These are phyloP conservation scores for Eupithecia dodoneata DNA, from an alignment of 2,888 invertebrate genomes.

Conservation along the genomic window DNA sequence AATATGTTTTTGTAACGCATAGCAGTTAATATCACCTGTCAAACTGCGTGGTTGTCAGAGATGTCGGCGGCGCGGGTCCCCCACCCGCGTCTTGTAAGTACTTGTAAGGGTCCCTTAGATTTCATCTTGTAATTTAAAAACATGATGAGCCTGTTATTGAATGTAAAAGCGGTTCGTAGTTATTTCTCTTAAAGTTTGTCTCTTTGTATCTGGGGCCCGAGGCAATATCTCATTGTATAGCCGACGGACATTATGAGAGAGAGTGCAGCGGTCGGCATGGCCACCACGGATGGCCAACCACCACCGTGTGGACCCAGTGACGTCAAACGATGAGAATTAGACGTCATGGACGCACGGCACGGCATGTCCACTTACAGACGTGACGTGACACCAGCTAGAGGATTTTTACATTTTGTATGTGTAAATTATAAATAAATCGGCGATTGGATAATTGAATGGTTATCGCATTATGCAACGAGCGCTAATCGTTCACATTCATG, in stretches of 20 bases:
- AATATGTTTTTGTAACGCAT: constrained; percentile 7
- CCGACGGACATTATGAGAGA: background rate
- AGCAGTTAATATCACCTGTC: constrained; percentile 21
- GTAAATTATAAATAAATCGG: constrained; percentile 36
- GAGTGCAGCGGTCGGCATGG: background rate
- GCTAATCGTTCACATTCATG: constrained; percentile 4
- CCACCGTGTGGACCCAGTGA: background rate
- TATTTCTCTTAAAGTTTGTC: background rate
- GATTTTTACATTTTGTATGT: constrained; percentile 16
- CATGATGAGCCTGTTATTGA: background rate
- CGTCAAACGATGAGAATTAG: background rate
- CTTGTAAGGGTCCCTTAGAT: background rate
- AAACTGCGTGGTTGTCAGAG: background rate
- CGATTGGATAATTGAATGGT: constrained; percentile 35
- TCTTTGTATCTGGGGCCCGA: background rate
- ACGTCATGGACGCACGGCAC: constrained; percentile 33
- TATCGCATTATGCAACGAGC: constrained; percentile 25
- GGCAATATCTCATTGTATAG: background rate
- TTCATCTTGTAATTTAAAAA: background rate
- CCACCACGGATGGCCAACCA: background rate
- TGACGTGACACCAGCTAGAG: constrained; percentile 16
- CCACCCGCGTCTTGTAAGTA: no score
- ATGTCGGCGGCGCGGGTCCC: no score
- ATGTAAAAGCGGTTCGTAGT: background rate
- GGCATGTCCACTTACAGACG: constrained; percentile 44